phyloP scores from a whole-genome alignment of 2,797 vertebrate species.

The Parauchenoglanis ngamensis region DNA sequence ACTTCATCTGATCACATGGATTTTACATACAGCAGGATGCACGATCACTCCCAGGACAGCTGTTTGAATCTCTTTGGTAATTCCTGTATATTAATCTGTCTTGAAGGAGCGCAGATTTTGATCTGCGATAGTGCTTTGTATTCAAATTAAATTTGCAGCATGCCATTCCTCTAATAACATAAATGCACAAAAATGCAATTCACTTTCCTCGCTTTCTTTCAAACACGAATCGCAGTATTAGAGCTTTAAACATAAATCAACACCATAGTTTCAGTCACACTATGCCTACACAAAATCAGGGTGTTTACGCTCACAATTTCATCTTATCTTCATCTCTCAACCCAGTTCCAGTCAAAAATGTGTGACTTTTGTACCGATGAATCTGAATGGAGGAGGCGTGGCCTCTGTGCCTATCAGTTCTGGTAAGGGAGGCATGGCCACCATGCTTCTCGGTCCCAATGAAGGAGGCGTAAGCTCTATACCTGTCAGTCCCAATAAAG shows the following conservation, averaged over 20 bases:
- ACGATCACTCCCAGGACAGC: not conserved
- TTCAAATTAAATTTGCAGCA: not conserved
- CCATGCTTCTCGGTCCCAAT: not conserved
- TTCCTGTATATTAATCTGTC: not conserved
- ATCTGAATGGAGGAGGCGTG: not conserved
- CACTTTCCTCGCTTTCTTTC: not conserved
- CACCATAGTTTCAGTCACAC: not conserved
- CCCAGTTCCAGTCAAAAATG: no score
- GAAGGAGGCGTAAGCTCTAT: not conserved
- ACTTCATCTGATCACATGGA: not conserved
- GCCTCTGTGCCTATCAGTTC: not conserved
- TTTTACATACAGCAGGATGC: not conserved
- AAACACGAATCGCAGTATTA: not conserved
- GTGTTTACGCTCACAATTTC: not conserved
- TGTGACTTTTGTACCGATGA: not conserved
- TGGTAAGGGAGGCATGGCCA: not conserved
- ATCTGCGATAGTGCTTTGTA: not conserved
- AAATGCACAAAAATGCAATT: not conserved
- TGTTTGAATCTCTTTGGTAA: constrained; percentile 2
- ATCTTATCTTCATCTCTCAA: no score
- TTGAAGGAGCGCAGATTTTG: not conserved
- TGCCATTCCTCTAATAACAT: not conserved
- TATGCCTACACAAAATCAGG: not conserved
- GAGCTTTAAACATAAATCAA: not conserved
- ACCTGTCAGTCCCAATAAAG: not conserved